Base-by-base conservation (phyloP, 2,797 vertebrate genomes). In the Petrocephalus schoutedeni region DNA sequence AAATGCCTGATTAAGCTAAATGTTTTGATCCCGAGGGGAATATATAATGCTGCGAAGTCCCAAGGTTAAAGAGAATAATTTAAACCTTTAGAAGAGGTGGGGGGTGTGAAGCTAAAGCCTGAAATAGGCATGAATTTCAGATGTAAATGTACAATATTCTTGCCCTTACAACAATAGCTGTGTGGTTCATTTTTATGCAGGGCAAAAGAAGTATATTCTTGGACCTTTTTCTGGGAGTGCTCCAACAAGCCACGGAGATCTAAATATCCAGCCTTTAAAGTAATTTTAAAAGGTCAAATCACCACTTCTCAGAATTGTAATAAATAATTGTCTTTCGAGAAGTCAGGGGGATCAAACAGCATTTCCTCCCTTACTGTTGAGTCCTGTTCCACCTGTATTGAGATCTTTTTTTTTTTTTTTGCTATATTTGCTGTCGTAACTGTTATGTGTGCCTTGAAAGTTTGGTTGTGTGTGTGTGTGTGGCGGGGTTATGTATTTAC, bases 271-370 rank as follows among this genome's bases (percentile, higher is more conserved):
- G 94, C 94, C 94, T 95, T 95, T 95, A 94, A 93, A 92, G 92
- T 90, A 92, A 93, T 95, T 94, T 95, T 93, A 94, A 95, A 96
- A 95, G 94, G 95, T 95, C 94, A 93, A 89, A 91, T 91, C 91
- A 91, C 88, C 92, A 92, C 93, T 91, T 92, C 91, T 92, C 90
- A 92, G 94, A 95, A 94, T 94, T 91, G 93, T 93, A 94, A 95
- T 94, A 93, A 92, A 92, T 91, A 88, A 92, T 90, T 90, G 83
- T 2, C 61, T 90, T 91, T 91, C 90, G 88, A 90, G 90, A 90
- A 93, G 94, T 94, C 90, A 89, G n/a, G 51, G 89, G 94, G 93
- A 74, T 94, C 93, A 94, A 84, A 51, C 82, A 88, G 85, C 87
- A 90, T 89, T 94, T 92, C 87, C 86, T 2, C 28, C 32, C 56